Conservation (phyloP, 2,888 invertebrate species). For the Cephus pulcher region DNA sequence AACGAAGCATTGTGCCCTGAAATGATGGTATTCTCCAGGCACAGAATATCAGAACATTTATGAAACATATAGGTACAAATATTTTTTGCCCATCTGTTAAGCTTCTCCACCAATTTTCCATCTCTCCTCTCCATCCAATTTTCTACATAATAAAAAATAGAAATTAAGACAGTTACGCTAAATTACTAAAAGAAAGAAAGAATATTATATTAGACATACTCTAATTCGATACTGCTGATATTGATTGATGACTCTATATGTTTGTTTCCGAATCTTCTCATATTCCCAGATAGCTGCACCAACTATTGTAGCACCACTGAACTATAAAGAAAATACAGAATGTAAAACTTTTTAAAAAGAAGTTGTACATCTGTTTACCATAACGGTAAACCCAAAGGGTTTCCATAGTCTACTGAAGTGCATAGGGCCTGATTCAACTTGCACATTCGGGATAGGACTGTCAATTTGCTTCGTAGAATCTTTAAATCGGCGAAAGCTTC, state of each 20-base stretch:
- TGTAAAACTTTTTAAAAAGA: not conserved
- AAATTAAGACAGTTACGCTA: slow-evolving; percentile 9
- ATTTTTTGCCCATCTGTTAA: slow-evolving; percentile 81
- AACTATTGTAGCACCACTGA: slow-evolving; percentile 76
- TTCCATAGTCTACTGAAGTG: slow-evolving; percentile 69
- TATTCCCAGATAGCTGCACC: slow-evolving; percentile 91
- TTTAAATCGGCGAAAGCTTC: slow-evolving; percentile 42
- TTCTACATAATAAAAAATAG: slow-evolving; percentile 34
- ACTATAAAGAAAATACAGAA: slow-evolving; percentile 64
- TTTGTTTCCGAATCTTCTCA: slow-evolving; percentile 71
- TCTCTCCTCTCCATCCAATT: slow-evolving; percentile 52
- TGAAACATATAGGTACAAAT: slow-evolving; percentile 82
- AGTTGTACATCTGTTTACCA: slow-evolving; percentile 66
- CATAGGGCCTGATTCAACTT: slow-evolving; percentile 67
- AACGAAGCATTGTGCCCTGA: slow-evolving; percentile 81
- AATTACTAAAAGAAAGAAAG: no score
- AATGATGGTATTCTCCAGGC: slow-evolving; percentile 84
- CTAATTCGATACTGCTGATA: slow-evolving; percentile 31
- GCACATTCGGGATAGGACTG: slow-evolving; percentile 27
- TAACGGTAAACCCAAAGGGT: slow-evolving; percentile 75
- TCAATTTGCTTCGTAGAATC: slow-evolving; percentile 23
- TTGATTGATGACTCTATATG: slow-evolving; percentile 41
- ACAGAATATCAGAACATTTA: slow-evolving; percentile 83
- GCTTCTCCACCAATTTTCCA: slow-evolving; percentile 77
- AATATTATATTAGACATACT: slow-evolving; percentile 2